Conservation (phyloP, 2,888 invertebrate genomes). For the Eurois occulta region DNA sequence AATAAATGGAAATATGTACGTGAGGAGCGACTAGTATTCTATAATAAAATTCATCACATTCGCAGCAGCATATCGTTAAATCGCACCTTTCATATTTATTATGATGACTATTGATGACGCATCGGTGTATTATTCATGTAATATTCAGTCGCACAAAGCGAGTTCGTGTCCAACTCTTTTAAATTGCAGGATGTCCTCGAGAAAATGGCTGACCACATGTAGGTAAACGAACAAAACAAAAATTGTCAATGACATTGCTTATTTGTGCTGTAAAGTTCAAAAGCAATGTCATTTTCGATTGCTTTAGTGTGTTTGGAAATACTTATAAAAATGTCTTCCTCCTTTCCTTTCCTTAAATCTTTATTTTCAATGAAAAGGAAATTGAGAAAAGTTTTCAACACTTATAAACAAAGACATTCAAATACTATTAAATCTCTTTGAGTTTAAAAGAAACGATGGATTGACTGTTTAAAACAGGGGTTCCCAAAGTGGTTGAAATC, state of each 20-base stretch:
- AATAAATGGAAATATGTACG: constrained; percentile 56
- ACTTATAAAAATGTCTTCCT: not conserved
- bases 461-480: too few relatives aligned
- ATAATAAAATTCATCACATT: constrained; percentile 65
- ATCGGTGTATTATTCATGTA: constrained; percentile 57
- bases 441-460: not conserved
- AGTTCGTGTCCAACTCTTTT: constrained; percentile 46
- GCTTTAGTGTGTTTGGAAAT: not conserved
- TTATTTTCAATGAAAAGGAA: not conserved
- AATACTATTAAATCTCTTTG: too few relatives aligned
- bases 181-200: constrained; percentile 49
- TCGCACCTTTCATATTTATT: constrained; percentile 63
- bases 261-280: constrained; percentile 44
- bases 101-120: too few relatives aligned
- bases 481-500: too few relatives aligned
- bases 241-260: constrained; percentile 20
- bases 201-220: constrained; percentile 33
- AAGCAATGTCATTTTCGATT: constrained; percentile 36
- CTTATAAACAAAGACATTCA: too few relatives aligned
- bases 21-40: constrained; percentile 48
- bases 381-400: not conserved
- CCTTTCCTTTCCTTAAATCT: not conserved
- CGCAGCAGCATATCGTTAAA: constrained; percentile 55
- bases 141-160: constrained; percentile 50
- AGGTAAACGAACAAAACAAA: constrained; percentile 33